Base-by-base conservation (phyloP, 1,140 invertebrate species). In the Drosophila pectinifera region DNA sequence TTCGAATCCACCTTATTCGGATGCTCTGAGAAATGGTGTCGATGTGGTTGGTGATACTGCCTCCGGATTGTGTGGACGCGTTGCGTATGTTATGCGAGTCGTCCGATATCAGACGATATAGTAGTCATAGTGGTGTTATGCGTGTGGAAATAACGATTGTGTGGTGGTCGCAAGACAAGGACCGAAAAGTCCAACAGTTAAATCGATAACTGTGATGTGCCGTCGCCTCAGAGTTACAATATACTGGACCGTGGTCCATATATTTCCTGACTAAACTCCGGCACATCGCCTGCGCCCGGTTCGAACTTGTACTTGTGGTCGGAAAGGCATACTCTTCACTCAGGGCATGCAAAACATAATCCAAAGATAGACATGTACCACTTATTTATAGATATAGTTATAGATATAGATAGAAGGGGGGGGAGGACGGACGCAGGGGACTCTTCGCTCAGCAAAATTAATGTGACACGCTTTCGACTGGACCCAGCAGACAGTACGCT, bases 361-460 rank as follows among this genome's bases (percentile, higher is more conserved):
- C 59, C 59, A 75, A 74, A 75, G 51, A 75, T 74, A 75, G 43
- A 56, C 59, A 74, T 75, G 24, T 74, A 74, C 68, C 68, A 70
- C 49, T 70, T 73, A 70, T 45, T 26, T 42, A 54, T 75, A 74
- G 42, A 49, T 63, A 48, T 34, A 58, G 38, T 42, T 69, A 55
- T 31, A 57, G 31, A 45, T 51, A 76, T 55, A 61, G 34, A 48
- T 26, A 61, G 45, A 49, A 24, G 43, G 36, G 61, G 51, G 48
- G 24, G 61, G 7, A 57, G 42, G 59, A 56, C 68, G 68, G 65
- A 88, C 73, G 89, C 91, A 92, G 91, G 91, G 91, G 80, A 92
- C 78, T 90, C 75, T 88, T 90, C 89, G 84, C 90, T 92, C 91
- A 92, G 81, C 91, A 92, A 92, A 92, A 92, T 91, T 92, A 77